Percentiles rank a stretch among this genome's conserved stretches.
Conservation (phyloP, 1,140 invertebrate species). For the Aphaenogaster ashmeadi region DNA sequence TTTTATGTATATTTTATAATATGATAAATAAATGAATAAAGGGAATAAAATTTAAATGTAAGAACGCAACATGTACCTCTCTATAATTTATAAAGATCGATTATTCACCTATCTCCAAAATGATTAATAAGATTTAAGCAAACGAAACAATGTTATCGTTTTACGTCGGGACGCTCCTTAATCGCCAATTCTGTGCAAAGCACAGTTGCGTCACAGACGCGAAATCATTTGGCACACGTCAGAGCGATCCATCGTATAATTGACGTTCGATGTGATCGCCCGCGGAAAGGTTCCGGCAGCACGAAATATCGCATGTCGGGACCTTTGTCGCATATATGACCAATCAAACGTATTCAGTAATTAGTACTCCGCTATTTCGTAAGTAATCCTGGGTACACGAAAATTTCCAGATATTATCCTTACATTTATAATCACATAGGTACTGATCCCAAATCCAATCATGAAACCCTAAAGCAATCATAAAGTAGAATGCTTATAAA, state of each 20-base stretch:
- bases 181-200: neutral
- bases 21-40: neutral
- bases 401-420: neutral
- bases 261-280: constrained; percentile 35
- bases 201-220: neutral
- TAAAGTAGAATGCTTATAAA: neutral
- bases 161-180: neutral
- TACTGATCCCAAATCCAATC: neutral
- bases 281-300: constrained; percentile 3
- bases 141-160: neutral
- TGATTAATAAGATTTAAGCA: neutral
- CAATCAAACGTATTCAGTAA: neutral
- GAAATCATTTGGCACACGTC: constrained; percentile 4
- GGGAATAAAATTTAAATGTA: neutral
- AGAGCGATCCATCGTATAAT: constrained; percentile 14
- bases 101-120: neutral
- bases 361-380: constrained; percentile 19
- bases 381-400: neutral
- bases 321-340: constrained; percentile 21
- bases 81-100: neutral
- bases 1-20: neutral
- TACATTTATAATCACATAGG: neutral
- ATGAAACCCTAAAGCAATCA: neutral
- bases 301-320: constrained; percentile 40
- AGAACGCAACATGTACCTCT: neutral